Conservation (phyloP, 2,888 invertebrate genomes). For the Scaptomyza flava region DNA sequence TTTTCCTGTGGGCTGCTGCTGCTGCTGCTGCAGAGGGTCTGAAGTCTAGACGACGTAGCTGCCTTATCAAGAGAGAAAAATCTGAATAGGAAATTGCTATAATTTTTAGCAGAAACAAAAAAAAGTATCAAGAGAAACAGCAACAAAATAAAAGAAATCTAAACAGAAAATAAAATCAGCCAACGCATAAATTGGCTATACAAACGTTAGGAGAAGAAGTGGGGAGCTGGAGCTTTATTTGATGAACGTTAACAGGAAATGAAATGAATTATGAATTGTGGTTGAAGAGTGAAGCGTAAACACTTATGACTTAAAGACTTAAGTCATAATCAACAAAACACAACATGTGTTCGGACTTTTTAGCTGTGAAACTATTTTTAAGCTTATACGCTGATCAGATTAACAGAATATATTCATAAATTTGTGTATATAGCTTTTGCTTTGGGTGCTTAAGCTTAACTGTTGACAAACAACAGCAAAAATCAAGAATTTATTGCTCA, state of each 20-base stretch:
- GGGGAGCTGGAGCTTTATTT: constrained; percentile 18
- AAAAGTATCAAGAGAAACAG: constrained; percentile 3
- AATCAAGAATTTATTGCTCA: constrained; percentile 41
- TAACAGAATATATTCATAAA: neutral
- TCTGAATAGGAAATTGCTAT: constrained; percentile 72
- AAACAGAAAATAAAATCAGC: constrained; percentile 34
- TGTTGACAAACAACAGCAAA: constrained; percentile 51
- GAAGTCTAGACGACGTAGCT: constrained; percentile 59
- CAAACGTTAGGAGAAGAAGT: constrained; percentile 8
- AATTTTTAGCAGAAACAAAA: constrained; percentile 33
- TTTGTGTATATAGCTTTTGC: neutral
- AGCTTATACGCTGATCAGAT: constrained; percentile 3
- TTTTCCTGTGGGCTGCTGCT: constrained; percentile 69
- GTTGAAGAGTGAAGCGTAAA: constrained; percentile 47
- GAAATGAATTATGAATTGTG: constrained; percentile 45
- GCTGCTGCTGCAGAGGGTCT: constrained; percentile 40
- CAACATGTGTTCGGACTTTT: constrained; percentile 46
- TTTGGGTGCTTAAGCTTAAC: constrained; percentile 30
- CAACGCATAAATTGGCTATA: constrained; percentile 34
- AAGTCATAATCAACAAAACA: constrained; percentile 10
- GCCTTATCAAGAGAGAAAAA: constrained; percentile 61
- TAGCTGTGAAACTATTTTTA: neutral
- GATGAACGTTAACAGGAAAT: constrained; percentile 69
- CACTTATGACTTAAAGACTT: constrained; percentile 27
- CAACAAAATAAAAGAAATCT: constrained; percentile 5